Base-by-base conservation (phyloP, 2,797 vertebrate species). In the Helarctos malayanus region DNA sequence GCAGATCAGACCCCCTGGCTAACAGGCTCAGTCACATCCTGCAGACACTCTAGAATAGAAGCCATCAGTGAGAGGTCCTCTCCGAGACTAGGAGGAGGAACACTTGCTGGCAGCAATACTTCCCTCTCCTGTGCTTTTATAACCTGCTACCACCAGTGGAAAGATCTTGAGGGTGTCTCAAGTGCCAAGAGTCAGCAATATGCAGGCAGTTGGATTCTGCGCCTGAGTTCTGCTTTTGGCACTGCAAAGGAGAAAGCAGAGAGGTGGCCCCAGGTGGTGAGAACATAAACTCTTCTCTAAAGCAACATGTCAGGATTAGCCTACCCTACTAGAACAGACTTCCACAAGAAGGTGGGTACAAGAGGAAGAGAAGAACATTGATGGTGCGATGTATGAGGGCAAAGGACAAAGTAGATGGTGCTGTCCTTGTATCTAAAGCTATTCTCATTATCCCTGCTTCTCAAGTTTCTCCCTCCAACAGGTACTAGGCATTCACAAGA, bases 381-480 rank as follows among this genome's bases (percentile, higher is more conserved):
- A 79, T 25, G n/a, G 59, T 41, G n/a, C 47, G 13, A 54, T 65
- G 18, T 35, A 12, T 45, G 19, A 52, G 25, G 16, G 9, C 16
- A 79, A 78, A 52, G 45, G 25, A 69, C 63, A 54, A 69, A 25
- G 9, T 29, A 41, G 16, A 61, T 54, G 38, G 73, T 18, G 63
- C 29, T 13, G 18, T n/a, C 75, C 75, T 71, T 61, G 32, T 14
- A 25, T 76, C 63, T 23, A 71, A 82, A 81, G 52, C 23, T 13
- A 65, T 41, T 68, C 88, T 90, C 47, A 41, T 41, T 47, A 49
- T 11, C 65, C n/a, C 54, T 35, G 65, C 65, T 59, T 91, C 69
- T 75, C 69, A n/a, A 56, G 89, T 52, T 75, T 84, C 65, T 94
- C n/a, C n/a, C 35, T 89, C 65, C 65, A 88, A 15, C 29, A 81